These are phyloP conservation scores for Gonatopus flavifemur DNA, from an alignment of 1,140 invertebrate genomes.

Conservation along the genomic window DNA sequence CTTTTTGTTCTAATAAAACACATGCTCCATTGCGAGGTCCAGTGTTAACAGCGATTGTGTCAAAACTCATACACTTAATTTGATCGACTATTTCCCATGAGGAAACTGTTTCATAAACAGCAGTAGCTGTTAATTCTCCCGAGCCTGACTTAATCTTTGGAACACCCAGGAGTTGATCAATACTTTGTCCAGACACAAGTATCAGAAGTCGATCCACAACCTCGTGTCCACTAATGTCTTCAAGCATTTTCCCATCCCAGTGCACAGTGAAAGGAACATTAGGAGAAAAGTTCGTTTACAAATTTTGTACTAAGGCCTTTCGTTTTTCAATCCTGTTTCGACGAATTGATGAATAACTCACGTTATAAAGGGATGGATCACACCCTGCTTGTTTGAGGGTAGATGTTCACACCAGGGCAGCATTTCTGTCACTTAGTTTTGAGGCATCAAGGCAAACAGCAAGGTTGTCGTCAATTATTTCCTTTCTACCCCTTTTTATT, in stretches of 20 bases:
- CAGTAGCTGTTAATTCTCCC: constrained; percentile 4
- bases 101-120: constrained; percentile 6
- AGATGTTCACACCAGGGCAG: too few species aligned
- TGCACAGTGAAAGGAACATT: constrained; percentile 5
- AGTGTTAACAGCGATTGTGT: constrained; percentile 13
- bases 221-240: constrained; percentile 14
- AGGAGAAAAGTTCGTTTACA: constrained; percentile 1
- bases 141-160: constrained; percentile 5
- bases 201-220: constrained; percentile 21
- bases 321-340: not conserved
- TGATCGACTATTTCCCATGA: constrained; percentile 1
- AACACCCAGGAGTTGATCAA: constrained; percentile 4
- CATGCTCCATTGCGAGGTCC: constrained; percentile 6
- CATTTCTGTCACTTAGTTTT: too few species aligned
- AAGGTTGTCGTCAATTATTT: too few species aligned
- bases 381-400: too few species aligned
- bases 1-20: too few species aligned
- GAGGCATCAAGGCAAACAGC: too few species aligned
- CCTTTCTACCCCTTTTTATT: too few species aligned
- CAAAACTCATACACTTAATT: constrained; percentile 7
- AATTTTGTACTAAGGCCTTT: not conserved
- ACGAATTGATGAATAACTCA: not conserved
- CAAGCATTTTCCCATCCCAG: constrained; percentile 15
- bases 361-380: too few species aligned
- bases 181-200: constrained; percentile 12